These are phyloP conservation scores for Ptychadena robeensis DNA, from an alignment of 2,797 vertebrate genomes.

Conservation along the genomic window DNA sequence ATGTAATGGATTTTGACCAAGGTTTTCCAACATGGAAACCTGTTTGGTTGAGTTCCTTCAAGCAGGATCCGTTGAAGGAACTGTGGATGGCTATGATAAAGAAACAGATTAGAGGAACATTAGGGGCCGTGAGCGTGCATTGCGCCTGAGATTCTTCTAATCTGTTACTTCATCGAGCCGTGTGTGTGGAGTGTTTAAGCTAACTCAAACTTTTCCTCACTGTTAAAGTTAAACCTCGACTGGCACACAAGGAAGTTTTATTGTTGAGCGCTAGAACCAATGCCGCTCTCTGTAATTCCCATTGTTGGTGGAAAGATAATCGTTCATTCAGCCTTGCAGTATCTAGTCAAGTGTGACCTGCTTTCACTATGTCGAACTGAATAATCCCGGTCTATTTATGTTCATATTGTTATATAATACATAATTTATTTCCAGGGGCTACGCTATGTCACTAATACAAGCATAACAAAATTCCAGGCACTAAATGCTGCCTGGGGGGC, in stretches of 20 bases:
- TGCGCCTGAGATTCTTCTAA: no score
- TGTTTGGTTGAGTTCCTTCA: no score
- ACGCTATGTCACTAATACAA: not conserved
- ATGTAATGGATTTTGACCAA: no score
- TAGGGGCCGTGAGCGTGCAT: no score
- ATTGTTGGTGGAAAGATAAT: not conserved
- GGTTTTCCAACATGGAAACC: no score
- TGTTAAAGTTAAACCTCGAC: not conserved
- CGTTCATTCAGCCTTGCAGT: not conserved
- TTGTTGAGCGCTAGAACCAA: not conserved
- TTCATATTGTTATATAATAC: slow-evolving; percentile 1
- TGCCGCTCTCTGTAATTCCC: not conserved
- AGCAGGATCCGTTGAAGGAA: no score
- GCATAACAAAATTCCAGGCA: not conserved
- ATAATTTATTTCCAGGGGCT: not conserved
- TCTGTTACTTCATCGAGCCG: no score
- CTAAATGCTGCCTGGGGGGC: slow-evolving; percentile 1
- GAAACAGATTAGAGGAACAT: no score
- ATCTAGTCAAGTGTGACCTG: not conserved
- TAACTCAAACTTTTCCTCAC: not conserved
- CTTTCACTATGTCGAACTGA: not conserved
- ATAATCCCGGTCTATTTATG: slow-evolving; percentile 7
- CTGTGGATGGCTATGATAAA: no score
- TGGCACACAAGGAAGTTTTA: not conserved
- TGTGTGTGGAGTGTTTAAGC: no score